These are phyloP conservation scores for Chelon auratus DNA, from an alignment of 2,797 vertebrate species.

Conservation along the genomic window DNA sequence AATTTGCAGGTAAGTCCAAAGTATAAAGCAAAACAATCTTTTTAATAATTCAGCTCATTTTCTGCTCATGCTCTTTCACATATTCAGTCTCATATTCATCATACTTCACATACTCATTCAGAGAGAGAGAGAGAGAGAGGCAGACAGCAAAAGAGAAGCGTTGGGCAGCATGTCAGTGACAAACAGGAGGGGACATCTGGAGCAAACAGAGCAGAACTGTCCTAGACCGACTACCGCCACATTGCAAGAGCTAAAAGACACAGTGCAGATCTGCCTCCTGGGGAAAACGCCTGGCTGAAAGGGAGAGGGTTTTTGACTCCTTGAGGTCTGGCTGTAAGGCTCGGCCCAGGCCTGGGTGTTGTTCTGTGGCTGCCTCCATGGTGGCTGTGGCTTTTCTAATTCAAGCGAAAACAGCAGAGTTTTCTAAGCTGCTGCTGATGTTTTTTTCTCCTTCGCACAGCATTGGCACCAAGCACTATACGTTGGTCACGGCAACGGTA, in stretches of 20 bases:
- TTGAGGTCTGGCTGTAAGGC: constrained; percentile 58
- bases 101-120: background rate
- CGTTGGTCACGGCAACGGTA: constrained; percentile 23
- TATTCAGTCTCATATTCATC: background rate
- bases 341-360: constrained; percentile 53
- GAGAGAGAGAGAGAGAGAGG: background rate
- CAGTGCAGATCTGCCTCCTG: constrained; percentile 31
- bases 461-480: constrained; percentile 5
- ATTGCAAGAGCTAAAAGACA: constrained; percentile 16
- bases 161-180: background rate
- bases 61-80: background rate
- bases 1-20: background rate
- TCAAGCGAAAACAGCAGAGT: constrained; percentile 44
- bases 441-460: constrained; percentile 18
- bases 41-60: background rate
- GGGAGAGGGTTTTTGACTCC: constrained; percentile 31
- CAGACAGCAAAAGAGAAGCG: background rate
- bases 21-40: background rate
- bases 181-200: background rate
- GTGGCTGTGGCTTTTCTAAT: constrained; percentile 52
- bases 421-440: constrained; percentile 46
- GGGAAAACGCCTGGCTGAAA: constrained; percentile 39
- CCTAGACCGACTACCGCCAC: constrained; percentile 13
- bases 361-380: constrained; percentile 54
- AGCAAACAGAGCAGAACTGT: constrained; percentile 2